Base-by-base conservation (phyloP, 1,140 invertebrate species). In the Drosophila lini region DNA sequence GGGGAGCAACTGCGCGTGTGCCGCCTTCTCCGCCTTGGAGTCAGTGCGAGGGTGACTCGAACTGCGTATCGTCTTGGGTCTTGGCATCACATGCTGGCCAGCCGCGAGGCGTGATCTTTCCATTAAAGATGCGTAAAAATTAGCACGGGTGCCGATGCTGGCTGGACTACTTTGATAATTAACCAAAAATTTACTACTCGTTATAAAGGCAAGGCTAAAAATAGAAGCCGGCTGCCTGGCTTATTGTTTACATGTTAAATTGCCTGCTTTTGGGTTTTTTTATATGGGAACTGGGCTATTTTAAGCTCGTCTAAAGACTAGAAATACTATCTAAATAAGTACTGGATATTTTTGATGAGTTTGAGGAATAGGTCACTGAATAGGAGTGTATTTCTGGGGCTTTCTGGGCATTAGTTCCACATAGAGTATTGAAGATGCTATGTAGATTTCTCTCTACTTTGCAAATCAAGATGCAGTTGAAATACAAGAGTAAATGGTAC, bases 121-220 rank as follows among this genome's bases (percentile, higher is more conserved):
- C 57, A 78, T 78, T 70, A 62, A 44, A 47, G 50, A 58, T 78
- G 74, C 58, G 58, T 81, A 63, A 59, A 57, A 76, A 63, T 80
- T 80, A 75, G 55, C 77, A 75, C 55, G 31, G 38, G 8, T 38
- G 19, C n/a, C 28, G 4, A 48, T 42, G 31, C 40, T 56, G 44
- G 40, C 41, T 74, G 74, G 32, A 75, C 71, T 64, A 75, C 34
- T 52, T 60, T 61, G 50, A 68, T 76, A 76, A 77, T 75, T 68
- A 76, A 60, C 62, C 57, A 78, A 67, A 58, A 61, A 70, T 77
- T 34, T 78, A 53, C 50, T 53, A 69, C 42, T 70, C 19, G 45
- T 70, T 70, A 44, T 69, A 55, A 63, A 50, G 16, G 25, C 15
- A 45, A 15, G 48, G 36, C 36, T 74, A 59, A 80, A 80, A 68